These are phyloP conservation scores for Aethina tumida DNA, from an alignment of 1,140 invertebrate species.

Conservation along the genomic window DNA sequence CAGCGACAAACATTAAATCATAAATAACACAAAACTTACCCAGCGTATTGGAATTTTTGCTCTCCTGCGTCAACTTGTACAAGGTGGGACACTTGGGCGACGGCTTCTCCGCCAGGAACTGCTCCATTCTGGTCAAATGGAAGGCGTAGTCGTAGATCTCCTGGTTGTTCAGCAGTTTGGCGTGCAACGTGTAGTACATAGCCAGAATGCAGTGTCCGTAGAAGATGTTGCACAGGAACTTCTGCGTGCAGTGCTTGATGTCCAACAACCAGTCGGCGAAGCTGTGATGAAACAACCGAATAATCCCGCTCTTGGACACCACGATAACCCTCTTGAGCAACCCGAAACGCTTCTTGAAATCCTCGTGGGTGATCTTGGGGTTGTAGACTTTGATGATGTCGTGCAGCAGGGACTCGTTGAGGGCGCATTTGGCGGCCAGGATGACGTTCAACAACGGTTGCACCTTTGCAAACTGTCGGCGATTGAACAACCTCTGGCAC, in stretches of 20 bases:
- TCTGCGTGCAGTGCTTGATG: slow-evolving; percentile 93
- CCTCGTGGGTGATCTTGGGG: slow-evolving; percentile 66
- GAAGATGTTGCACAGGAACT: slow-evolving; percentile 77
- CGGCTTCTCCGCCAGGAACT: slow-evolving; percentile 36
- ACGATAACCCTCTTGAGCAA: slow-evolving; percentile 64
- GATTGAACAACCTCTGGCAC: slow-evolving; percentile 83
- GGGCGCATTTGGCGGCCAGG: slow-evolving; percentile 73
- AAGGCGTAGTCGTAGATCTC: slow-evolving; percentile 48
- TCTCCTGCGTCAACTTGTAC: slow-evolving; percentile 28
- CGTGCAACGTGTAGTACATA: slow-evolving; percentile 55
- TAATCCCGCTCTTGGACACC: slow-evolving; percentile 49
- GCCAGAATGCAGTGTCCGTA: slow-evolving; percentile 86
- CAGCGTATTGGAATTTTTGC: slow-evolving; percentile 13
- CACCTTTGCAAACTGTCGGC: slow-evolving; percentile 81
- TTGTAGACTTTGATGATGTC: slow-evolving; percentile 75
- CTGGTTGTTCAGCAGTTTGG: slow-evolving; percentile 33
- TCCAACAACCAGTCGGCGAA: slow-evolving; percentile 92
- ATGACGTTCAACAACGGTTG: slow-evolving; percentile 77
- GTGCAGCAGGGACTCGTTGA: slow-evolving; percentile 71
- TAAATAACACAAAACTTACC: too few species aligned
- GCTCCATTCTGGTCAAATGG: slow-evolving; percentile 45
- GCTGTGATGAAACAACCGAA: slow-evolving; percentile 80
- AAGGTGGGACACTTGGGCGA: slow-evolving; percentile 27
- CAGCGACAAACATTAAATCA: too few species aligned
- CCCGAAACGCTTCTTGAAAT: slow-evolving; percentile 74